Evolutionary conservation across 2,888 invertebrate species (phyloP).

Genomic region (Drosophila kambysellisi): DNA sequence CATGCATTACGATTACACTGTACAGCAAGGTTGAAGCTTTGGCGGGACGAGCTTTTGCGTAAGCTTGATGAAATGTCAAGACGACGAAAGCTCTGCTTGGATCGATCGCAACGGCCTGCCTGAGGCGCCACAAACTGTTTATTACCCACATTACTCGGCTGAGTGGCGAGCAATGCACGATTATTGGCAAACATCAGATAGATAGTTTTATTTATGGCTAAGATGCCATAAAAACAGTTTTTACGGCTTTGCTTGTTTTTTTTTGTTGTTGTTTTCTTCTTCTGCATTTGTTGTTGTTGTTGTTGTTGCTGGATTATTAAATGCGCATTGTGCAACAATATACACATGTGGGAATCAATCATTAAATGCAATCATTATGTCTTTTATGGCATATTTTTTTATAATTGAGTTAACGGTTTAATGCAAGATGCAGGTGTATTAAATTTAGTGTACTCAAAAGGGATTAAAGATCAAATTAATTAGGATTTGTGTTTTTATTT

Average conservation of each 20-base stretch:
- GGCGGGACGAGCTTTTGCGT: conserved; percentile 32
- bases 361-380: conserved; percentile 41
- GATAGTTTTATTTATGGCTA: conserved; percentile 44
- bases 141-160: conserved; percentile 62
- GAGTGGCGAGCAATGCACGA: conserved; percentile 74
- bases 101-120: conserved; percentile 22
- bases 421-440: conserved; percentile 3
- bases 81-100: conserved; percentile 47
- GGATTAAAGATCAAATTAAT: neutral
- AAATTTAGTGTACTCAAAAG: neutral
- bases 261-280: conserved; percentile 1
- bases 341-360: conserved; percentile 37
- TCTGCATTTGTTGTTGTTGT: neutral
- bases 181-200: conserved; percentile 27
- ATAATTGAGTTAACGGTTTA: conserved; percentile 24
- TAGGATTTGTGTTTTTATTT: neutral
- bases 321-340: conserved; percentile 49
- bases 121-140: conserved; percentile 43
- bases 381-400: conserved; percentile 29
- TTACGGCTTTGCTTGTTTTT: conserved; percentile 33
- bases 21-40: conserved; percentile 24
- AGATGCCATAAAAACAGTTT: conserved; percentile 47
- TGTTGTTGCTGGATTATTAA: neutral
- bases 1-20: conserved; percentile 34
- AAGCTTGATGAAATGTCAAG: conserved; percentile 60